Conservation (phyloP, 2,888 invertebrate genomes). For the Eurois occulta region DNA sequence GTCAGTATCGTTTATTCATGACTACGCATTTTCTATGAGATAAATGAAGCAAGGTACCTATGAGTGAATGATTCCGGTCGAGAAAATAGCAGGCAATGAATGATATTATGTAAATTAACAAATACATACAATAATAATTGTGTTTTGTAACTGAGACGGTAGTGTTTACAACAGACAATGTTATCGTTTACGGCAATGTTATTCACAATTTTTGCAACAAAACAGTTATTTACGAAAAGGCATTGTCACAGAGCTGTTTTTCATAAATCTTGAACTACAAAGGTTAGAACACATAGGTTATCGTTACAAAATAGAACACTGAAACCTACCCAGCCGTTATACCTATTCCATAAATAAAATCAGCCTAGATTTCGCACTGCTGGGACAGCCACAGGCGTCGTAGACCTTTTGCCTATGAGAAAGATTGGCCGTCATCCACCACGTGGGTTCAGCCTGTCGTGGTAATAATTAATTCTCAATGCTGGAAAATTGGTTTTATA, state of each 20-base stretch:
- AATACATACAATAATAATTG: slow-evolving; percentile 9
- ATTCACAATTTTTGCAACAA: slow-evolving; percentile 7
- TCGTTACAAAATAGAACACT: neutral
- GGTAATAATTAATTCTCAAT: neutral
- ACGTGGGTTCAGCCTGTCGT: neutral
- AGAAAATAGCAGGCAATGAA: neutral
- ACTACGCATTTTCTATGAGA: neutral
- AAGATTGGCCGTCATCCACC: neutral
- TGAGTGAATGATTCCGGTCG: neutral
- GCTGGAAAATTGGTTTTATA: neutral
- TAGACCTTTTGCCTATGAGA: neutral
- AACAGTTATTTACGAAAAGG: slow-evolving; percentile 15
- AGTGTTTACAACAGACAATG: slow-evolving; percentile 13
- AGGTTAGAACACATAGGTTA: too few species aligned
- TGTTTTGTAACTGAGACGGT: slow-evolving; percentile 13
- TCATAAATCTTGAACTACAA: neutral
- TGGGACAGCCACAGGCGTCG: neutral
- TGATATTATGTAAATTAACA: slow-evolving; percentile 5
- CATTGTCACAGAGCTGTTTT: neutral
- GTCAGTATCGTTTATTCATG: neutral
- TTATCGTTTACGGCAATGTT: slow-evolving; percentile 18
- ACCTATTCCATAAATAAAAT: neutral
- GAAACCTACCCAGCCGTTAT: neutral
- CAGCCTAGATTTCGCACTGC: neutral
- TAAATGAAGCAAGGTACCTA: neutral